Evolutionary conservation across 2,888 invertebrate species (phyloP).

Genomic region (Apotomis capreana): DNA sequence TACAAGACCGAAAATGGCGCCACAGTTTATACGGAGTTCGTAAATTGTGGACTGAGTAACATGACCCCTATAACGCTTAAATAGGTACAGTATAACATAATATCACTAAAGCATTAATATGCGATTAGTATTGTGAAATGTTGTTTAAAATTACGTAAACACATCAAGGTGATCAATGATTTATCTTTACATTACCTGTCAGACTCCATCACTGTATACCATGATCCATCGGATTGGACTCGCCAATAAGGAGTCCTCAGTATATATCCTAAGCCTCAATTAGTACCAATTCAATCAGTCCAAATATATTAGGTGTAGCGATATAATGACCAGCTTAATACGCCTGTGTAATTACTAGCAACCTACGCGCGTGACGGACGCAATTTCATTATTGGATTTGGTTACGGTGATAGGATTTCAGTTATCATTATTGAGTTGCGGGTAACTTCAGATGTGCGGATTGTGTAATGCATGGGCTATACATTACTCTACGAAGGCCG

Average conservation of each 20-base stretch:
- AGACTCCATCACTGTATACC: background rate
- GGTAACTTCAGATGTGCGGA: background rate
- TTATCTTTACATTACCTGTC: background rate
- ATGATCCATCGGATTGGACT: background rate
- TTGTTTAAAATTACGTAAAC: too few relatives aligned
- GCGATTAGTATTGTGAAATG: too few relatives aligned
- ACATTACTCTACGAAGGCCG: background rate
- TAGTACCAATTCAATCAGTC: constrained; percentile 21
- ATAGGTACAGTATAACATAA: too few relatives aligned
- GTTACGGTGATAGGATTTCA: constrained; percentile 15
- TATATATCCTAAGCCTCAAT: constrained; percentile 15
- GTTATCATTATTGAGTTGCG: constrained; percentile 18
- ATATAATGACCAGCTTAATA: constrained; percentile 18
- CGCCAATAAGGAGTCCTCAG: background rate
- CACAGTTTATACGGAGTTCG: too few relatives aligned
- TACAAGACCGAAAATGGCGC: too few relatives aligned
- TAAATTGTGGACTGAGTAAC: too few relatives aligned
- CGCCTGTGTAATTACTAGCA: constrained; percentile 19
- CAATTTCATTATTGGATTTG: constrained; percentile 3
- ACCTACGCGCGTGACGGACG: constrained; percentile 19
- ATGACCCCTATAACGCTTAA: too few relatives aligned
- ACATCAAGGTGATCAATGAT: too few relatives aligned
- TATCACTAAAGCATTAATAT: too few relatives aligned
- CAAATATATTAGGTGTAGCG: constrained; percentile 12
- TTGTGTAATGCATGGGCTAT: too few relatives aligned